Percentiles rank a stretch among this genome's conserved stretches.
These are phyloP conservation scores for Unio pictorum DNA, from an alignment of 2,888 invertebrate genomes.

Conservation along the genomic window DNA sequence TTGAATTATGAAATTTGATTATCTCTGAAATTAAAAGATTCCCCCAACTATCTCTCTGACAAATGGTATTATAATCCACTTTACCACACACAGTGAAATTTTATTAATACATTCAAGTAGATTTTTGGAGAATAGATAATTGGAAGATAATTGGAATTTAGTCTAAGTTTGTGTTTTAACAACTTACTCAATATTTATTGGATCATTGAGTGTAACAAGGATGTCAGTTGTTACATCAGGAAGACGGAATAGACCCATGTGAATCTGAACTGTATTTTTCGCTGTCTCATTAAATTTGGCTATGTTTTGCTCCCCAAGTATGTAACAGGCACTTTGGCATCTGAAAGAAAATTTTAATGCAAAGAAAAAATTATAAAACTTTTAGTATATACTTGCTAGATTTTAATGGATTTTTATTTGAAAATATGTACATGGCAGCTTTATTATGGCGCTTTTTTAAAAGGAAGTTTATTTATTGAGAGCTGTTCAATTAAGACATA, in stretches of 20 bases:
- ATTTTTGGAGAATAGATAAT: not conserved
- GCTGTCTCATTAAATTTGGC: constrained; percentile 61
- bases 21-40: too few relatives aligned
- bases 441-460: too few relatives aligned
- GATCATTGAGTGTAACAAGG: constrained; percentile 65
- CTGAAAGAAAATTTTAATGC: constrained; percentile 24
- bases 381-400: not conserved
- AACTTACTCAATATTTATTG: constrained; percentile 52
- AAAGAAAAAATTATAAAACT: not conserved
- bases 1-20: too few relatives aligned
- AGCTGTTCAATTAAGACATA: too few relatives aligned
- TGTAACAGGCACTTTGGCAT: constrained; percentile 45
- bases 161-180: not conserved
- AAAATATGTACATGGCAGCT: too few relatives aligned
- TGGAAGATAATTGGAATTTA: too few relatives aligned
- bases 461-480: too few relatives aligned
- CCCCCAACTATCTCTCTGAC: too few relatives aligned
- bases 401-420: not conserved
- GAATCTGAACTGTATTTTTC: constrained; percentile 58
- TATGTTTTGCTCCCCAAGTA: constrained; percentile 59
- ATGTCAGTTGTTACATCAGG: constrained; percentile 59
- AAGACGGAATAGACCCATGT: constrained; percentile 62
- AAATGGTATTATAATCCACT: too few relatives aligned
- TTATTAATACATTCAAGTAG: too few relatives aligned
- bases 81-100: too few relatives aligned